These are phyloP conservation scores for Podilymbus podiceps DNA, from an alignment of 2,113 vertebrate species.

Conservation along the genomic window DNA sequence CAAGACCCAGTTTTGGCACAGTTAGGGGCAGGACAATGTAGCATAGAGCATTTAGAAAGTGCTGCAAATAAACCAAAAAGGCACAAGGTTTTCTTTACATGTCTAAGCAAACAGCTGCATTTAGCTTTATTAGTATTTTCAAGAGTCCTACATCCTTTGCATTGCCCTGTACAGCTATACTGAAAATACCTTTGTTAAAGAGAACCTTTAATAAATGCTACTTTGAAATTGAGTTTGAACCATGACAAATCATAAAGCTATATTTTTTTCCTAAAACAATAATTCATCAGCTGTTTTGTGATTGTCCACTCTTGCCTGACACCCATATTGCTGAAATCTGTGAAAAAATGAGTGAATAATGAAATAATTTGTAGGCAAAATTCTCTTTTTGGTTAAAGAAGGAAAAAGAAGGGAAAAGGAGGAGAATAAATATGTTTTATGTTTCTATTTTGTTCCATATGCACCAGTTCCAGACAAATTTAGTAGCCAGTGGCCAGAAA, in stretches of 20 bases:
- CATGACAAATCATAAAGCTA: neutral
- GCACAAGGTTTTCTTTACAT: neutral
- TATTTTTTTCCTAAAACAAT: neutral
- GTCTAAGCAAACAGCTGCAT: neutral
- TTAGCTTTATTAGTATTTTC: neutral
- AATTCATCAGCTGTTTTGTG: neutral
- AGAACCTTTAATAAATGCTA: neutral
- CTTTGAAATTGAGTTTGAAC: constrained; percentile 15
- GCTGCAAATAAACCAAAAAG: neutral
- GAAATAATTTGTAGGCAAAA: neutral
- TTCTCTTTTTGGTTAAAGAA: neutral
- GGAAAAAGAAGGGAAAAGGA: neutral
- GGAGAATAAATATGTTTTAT: neutral
- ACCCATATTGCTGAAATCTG: neutral
- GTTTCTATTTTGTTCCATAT: neutral
- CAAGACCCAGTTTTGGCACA: neutral
- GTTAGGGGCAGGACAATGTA: neutral
- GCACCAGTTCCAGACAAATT: constrained; percentile 26
- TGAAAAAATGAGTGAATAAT: neutral
- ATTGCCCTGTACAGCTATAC: neutral
- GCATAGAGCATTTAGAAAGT: neutral
- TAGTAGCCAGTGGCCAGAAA: constrained; percentile 60
- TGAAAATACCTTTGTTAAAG: constrained; percentile 8
- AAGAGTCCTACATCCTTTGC: neutral
- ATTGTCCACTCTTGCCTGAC: neutral